These are phyloP conservation scores for Rynchops niger DNA, from an alignment of 2,113 vertebrate genomes.

Conservation along the genomic window DNA sequence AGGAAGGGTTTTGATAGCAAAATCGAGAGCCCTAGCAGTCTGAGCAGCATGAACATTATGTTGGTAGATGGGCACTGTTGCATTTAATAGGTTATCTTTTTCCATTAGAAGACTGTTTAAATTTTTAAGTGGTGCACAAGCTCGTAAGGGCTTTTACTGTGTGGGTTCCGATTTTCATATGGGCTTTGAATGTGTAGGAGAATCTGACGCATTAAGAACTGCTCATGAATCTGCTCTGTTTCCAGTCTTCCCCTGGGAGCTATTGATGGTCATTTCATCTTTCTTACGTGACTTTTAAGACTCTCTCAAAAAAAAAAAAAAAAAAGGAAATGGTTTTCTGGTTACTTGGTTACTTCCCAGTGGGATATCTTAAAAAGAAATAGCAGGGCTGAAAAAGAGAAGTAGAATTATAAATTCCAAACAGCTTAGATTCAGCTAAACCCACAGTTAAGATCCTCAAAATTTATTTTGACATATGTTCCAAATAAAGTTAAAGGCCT, in stretches of 20 bases:
- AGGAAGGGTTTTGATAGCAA: neutral
- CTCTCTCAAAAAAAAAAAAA: neutral
- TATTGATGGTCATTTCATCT: slow-evolving; percentile 68
- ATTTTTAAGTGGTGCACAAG: neutral
- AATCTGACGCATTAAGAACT: slow-evolving; percentile 38
- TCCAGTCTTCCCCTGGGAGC: slow-evolving; percentile 31
- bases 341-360: slow-evolving; percentile 50
- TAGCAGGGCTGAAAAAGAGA: neutral
- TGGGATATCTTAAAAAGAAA: slow-evolving; percentile 52
- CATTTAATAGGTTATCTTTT: neutral
- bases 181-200: slow-evolving; percentile 30
- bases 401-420: slow-evolving; percentile 55
- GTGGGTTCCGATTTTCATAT: neutral
- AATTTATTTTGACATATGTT: slow-evolving; percentile 19
- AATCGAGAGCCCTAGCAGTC: neutral
- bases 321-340: slow-evolving; percentile 1
- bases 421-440: slow-evolving; percentile 14
- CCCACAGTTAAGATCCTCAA: neutral
- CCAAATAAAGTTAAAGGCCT: neutral
- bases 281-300: slow-evolving; percentile 68
- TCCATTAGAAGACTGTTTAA: neutral
- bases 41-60: neutral
- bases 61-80: neutral
- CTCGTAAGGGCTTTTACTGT: neutral
- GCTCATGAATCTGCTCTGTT: slow-evolving; percentile 46